Conservation (phyloP, 2,888 invertebrate species). For the Troglohyphantes excavatus region DNA sequence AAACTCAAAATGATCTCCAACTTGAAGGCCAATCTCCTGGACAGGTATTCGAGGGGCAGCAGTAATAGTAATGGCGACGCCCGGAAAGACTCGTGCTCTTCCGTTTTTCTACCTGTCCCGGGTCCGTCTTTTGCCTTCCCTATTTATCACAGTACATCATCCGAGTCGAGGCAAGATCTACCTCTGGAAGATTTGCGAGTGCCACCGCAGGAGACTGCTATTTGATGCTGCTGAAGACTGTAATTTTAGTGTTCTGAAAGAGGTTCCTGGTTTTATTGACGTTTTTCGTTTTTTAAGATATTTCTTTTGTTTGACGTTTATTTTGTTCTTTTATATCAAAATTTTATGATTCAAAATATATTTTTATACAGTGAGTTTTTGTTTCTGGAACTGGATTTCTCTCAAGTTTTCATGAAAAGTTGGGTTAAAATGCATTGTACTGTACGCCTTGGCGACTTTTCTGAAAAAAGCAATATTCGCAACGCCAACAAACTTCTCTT, state of each 20-base stretch:
- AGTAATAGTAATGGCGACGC: background rate
- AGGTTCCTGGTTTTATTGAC: background rate
- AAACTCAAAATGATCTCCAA: background rate
- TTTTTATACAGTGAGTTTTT: no score
- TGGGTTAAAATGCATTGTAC: no score
- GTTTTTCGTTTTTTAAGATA: background rate
- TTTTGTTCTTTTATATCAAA: background rate
- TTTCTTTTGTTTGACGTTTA: background rate
- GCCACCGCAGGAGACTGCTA: background rate
- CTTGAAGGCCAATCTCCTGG: background rate
- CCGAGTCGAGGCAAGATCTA: background rate
- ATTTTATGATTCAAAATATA: no score
- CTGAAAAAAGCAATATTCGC: no score
- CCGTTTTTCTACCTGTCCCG: background rate
- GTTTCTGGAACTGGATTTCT: no score
- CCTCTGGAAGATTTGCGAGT: background rate
- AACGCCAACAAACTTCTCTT: no score
- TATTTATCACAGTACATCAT: slow-evolving; percentile 8
- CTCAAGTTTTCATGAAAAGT: no score
- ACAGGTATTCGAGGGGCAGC: background rate
- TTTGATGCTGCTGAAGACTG: background rate
- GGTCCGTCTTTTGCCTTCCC: background rate
- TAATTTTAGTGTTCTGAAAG: background rate
- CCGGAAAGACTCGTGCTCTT: background rate
- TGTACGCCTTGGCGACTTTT: no score